These are phyloP conservation scores for Onthophagus taurus DNA, from an alignment of 1,140 invertebrate species.

Conservation along the genomic window DNA sequence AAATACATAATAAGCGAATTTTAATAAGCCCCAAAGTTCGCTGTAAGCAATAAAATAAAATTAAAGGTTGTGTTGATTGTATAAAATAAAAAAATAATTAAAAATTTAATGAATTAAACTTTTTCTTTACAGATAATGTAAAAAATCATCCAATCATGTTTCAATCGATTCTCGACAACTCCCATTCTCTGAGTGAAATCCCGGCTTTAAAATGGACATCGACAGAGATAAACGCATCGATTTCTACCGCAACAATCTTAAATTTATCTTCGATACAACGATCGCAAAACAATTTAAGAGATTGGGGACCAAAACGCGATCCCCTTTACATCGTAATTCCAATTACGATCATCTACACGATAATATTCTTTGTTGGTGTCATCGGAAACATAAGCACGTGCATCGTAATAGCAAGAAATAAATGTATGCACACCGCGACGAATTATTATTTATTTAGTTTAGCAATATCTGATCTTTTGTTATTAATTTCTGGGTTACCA, in stretches of 20 bases:
- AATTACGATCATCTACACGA: constrained; percentile 52
- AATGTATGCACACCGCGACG: constrained; percentile 65
- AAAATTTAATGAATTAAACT: too few relatives aligned
- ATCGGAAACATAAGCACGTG: constrained; percentile 71
- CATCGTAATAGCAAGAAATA: constrained; percentile 67
- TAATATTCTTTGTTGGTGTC: constrained; percentile 60
- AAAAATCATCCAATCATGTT: background rate
- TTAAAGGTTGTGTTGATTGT: too few relatives aligned
- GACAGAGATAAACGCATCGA: background rate
- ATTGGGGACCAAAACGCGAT: too few relatives aligned
- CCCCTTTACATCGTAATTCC: constrained; percentile 48
- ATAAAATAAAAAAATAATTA: too few relatives aligned
- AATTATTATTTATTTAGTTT: constrained; percentile 74
- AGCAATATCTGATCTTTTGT: constrained; percentile 66
- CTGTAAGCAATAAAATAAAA: too few relatives aligned
- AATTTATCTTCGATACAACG: too few relatives aligned
- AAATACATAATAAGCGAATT: too few relatives aligned
- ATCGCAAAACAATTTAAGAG: too few relatives aligned
- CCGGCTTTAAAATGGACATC: background rate
- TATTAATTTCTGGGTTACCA: constrained; percentile 54
- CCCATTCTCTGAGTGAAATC: background rate
- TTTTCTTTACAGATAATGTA: background rate
- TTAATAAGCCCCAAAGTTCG: too few relatives aligned
- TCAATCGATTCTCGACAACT: background rate
- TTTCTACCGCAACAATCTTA: too few relatives aligned